Evolutionary conservation across 2,113 vertebrate species (phyloP), one percentile per base, ranked within the genome.

Genomic region (Meriones unguiculatus): DNA sequence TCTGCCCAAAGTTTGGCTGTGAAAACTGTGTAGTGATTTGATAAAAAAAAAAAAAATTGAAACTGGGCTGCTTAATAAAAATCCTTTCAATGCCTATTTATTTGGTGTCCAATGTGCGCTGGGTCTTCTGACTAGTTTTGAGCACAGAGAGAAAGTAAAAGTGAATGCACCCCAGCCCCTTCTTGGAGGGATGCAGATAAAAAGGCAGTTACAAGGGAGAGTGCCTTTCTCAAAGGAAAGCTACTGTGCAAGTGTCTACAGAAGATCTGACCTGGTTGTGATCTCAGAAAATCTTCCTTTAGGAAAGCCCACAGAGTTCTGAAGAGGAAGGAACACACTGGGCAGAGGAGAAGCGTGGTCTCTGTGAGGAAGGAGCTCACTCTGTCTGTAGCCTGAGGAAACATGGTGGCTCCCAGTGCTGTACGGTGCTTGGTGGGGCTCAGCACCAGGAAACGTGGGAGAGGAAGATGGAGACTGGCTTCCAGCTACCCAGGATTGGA

Each of bases 271-370:
- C 59, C 81, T 90, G 64, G 72, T 72, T 76, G 52, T 20, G 12
- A 28, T 85, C 41, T 78, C 38, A 87, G 93, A 84, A 94, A 92
- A 82, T 73, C 62, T 88, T 91, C 92, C 77, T n/a, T 4, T 28
- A 30, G 82, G 62, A 89, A 84, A 73, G 65, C 35, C 89, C 89
- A 41, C 46, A 54, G 81, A 89, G 95, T 91, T 91, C 72, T 52
- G 67, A 89, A 95, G 72, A 84, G 35, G 50, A n/a, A 20, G n/a
- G 80, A 67, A 28, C 4, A 65, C 15, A 52, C 30, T 25, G 20
- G 35, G 59, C 9, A 41, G 82, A 91, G 41, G 20, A 85, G 41
- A 28, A 67, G 28, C 54, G 7, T 5, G 7, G 35, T 57, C 78
- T 88, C 11, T 35, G 46, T 5, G 13, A 64, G 90, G 52, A 70